Base-by-base conservation (phyloP, 2,888 invertebrate genomes). In the Scelioninae gen. 2 region DNA sequence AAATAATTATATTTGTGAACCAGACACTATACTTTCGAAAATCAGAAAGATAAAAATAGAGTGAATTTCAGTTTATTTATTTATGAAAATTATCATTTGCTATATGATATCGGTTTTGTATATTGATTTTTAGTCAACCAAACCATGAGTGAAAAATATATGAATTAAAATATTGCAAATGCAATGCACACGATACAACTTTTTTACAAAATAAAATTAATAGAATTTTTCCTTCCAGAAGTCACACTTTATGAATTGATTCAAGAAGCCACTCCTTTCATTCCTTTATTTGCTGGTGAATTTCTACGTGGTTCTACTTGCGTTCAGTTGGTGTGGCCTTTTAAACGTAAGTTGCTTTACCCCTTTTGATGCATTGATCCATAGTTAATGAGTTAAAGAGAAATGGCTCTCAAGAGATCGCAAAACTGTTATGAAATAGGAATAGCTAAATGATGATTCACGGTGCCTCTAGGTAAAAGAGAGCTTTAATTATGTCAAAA, bases 331-430 rank as follows among this genome's bases (percentile, higher is more conserved):
- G 50, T 43, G 41, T 25, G 28, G 61, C 65, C 72, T 72, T 72
- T 65, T 65, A 72, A 67, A 61, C 55, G 55, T 67, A 72, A 72
- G 53, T 72, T 45, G 60, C 55, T 67, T 65, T 72, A 60, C 48
- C 55, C 72, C 50, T 25, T 60, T 53, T 72, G 60, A 53, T 60
- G 72, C 65, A 65, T 67, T 72, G 72, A 72, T 72, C 67, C 61
- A 72, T 61, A 53, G 65, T 72, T 65, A 72, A 72, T 67, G 72
- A 65, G 39, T 72, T 67, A 65, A 72, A 72, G 72, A 67, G 65
- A 55, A 72, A 72, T 65, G 55, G 55, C 65, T 65, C 72, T 72
- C 67, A 11, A 35, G 61, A 72, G 72, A 72, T 72, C 61, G 48
- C 19, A 43, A 61, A 50, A 67, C 61, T 60, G 71, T 58, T 65